A percentile compares a stretch with the other conserved stretches of the same genome.
Evolutionary conservation across 1,140 invertebrate genomes (phyloP).

Genomic region (Agraylea sexmaculata): DNA sequence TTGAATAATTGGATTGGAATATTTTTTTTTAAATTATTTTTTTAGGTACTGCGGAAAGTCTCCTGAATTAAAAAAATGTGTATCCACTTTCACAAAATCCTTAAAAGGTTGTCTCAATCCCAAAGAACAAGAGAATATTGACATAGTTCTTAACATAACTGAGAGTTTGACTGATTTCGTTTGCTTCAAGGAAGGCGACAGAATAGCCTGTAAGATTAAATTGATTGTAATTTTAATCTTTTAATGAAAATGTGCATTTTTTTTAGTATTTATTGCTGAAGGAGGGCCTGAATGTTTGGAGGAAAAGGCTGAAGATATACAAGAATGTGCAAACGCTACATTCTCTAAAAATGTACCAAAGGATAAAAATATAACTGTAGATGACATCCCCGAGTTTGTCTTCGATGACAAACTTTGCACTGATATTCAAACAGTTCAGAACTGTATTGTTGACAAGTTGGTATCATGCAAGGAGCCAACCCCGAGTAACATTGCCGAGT

Average conservation of each 20-base stretch:
- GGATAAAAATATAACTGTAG: constrained; percentile 31
- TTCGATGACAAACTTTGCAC: constrained; percentile 36
- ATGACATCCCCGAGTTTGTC: constrained; percentile 41
- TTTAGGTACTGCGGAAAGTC: constrained; percentile 56
- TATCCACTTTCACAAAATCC: constrained; percentile 45
- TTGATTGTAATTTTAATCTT: constrained; percentile 1
- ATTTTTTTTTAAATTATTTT: constrained; percentile 7
- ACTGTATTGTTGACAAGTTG: constrained; percentile 50
- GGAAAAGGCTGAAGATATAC: constrained; percentile 45
- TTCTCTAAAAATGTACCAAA: constrained; percentile 36
- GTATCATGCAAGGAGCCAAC: constrained; percentile 60
- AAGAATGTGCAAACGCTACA: constrained; percentile 51
- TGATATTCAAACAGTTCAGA: constrained; percentile 46
- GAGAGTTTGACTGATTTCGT: constrained; percentile 55
- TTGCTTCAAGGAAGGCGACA: constrained; percentile 67
- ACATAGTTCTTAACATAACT: constrained; percentile 49
- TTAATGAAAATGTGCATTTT: no score
- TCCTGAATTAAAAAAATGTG: constrained; percentile 44
- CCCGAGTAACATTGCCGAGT: constrained; percentile 65
- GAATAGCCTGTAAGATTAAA: constrained; percentile 60
- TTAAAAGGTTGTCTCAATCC: constrained; percentile 50
- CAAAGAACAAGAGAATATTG: constrained; percentile 44
- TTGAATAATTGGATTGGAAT: background rate
- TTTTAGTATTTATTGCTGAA: constrained; percentile 66
- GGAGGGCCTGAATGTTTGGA: constrained; percentile 60